Evolutionary conservation across 2,797 vertebrate genomes (phyloP).

Genomic region (Microctenopoma stevenorrisi): DNA sequence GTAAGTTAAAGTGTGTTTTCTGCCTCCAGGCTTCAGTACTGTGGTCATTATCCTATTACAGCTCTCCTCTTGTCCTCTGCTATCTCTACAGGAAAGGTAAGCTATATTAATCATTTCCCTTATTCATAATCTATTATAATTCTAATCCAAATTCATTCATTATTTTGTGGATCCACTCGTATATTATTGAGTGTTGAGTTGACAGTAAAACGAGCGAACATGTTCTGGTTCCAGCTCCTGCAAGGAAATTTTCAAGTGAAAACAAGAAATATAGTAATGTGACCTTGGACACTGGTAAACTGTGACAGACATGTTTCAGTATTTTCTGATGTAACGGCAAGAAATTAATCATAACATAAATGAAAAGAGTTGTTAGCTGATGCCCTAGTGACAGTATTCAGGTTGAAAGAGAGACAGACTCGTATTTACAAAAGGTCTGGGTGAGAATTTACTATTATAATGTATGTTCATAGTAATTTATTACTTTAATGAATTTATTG

Average conservation of each 20-base stretch:
- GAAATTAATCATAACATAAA: too few relatives aligned
- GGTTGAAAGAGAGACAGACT: background rate
- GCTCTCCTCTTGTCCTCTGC: constrained; percentile 89
- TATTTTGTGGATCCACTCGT: background rate
- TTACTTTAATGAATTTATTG: too few relatives aligned
- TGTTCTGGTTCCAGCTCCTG: background rate
- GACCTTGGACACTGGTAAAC: background rate
- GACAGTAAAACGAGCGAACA: background rate
- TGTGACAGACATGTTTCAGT: background rate
- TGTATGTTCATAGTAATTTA: too few relatives aligned
- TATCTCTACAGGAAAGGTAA: constrained; percentile 95
- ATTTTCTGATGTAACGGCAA: background rate
- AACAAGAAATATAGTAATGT: background rate
- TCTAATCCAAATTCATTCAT: background rate
- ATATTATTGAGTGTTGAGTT: background rate
- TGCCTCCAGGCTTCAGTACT: constrained; percentile 87
- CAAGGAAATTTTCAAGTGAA: background rate
- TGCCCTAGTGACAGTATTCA: background rate
- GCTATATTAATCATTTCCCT: background rate
- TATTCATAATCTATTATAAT: too few relatives aligned
- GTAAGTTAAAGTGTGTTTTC: constrained; percentile 16
- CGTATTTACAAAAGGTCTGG: background rate
- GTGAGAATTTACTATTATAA: too few relatives aligned
- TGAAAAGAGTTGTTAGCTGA: too few relatives aligned
- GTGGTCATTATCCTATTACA: constrained; percentile 94